Base-by-base conservation (phyloP, 2,888 invertebrate genomes). In the Cephus pulcher region DNA sequence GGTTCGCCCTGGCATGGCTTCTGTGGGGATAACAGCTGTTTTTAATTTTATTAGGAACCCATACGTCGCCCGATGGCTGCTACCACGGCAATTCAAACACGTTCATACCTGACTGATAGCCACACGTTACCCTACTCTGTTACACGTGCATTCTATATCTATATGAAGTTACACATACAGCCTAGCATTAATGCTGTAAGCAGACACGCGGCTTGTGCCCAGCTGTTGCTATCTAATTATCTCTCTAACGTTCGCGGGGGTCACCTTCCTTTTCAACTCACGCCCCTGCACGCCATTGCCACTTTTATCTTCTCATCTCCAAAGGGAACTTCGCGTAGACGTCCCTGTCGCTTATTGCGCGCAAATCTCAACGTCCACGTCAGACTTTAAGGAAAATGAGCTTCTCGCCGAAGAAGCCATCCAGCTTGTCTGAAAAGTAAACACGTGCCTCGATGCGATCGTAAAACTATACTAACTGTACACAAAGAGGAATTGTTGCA, bases 161-260 rank as follows among this genome's bases (percentile, higher is more conserved):
- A 56, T 23, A 56, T 1, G 56, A 9, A 56, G 23, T 23, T 56
- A 56, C 9, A 40, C 32, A 78, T 76, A 82, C 79, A 81, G 79
- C 82, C 82, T 75, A 80, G 80, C 79, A 79, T 81, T 83, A 84
- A 82, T 82, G 78, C 79, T 80, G 34, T 75, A 82, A 80, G 75
- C 77, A 79, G 83, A 86, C 83, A 86, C 75, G 4, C 35, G 69
- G 35, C 80, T 32, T 74, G 77, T 74, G 77, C 82, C 78, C 85
- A 85, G 85, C 84, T 85, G 84, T 84, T 85, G 84, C 83, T 84
- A 82, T 82, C 85, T 84, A 84, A 85, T 84, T 84, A 85, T 85
- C 83, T 83, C 77, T 78, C 78, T 74, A 78, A 78, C 81, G 81
- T 82, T 84, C 80, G 76, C 77, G 78, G 78, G 73, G 76, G 79